Conservation (phyloP, 2,888 invertebrate genomes). For the Parnassius orleans region DNA sequence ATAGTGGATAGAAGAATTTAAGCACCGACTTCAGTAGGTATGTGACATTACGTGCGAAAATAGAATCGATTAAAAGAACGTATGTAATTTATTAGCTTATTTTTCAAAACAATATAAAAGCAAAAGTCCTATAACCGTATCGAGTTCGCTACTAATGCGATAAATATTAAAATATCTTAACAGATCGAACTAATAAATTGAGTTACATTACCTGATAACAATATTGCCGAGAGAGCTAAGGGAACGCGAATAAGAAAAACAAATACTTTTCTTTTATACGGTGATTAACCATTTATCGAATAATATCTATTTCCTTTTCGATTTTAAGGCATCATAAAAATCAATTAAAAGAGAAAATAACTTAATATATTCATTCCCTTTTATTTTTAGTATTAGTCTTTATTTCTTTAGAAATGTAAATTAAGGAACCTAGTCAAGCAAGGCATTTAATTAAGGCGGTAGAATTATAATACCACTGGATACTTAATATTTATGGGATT, state of each 20-base stretch:
- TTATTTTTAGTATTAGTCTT: not conserved
- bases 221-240: constrained; percentile 15
- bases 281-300: constrained; percentile 23
- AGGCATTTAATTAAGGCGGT: not conserved
- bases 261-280: constrained; percentile 21
- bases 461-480: not conserved
- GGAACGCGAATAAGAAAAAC: constrained; percentile 12
- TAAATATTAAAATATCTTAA: constrained; percentile 24
- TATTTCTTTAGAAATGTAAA: constrained; percentile 1
- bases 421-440: not conserved
- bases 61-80: too few species aligned
- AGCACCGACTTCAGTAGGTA: too few species aligned
- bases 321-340: constrained; percentile 10
- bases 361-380: not conserved
- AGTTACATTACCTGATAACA: constrained; percentile 20
- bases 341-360: not conserved
- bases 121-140: not conserved
- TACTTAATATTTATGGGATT: too few species aligned
- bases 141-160: constrained; percentile 12
- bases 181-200: constrained; percentile 25
- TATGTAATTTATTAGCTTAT: too few species aligned
- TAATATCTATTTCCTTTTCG: constrained; percentile 17
- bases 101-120: not conserved
- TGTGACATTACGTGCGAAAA: too few species aligned
- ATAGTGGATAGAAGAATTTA: too few species aligned